Percentiles rank a stretch among this genome's conserved stretches.
Evolutionary conservation across 2,888 invertebrate genomes (phyloP).

Genomic region (Strigamia maritima): DNA sequence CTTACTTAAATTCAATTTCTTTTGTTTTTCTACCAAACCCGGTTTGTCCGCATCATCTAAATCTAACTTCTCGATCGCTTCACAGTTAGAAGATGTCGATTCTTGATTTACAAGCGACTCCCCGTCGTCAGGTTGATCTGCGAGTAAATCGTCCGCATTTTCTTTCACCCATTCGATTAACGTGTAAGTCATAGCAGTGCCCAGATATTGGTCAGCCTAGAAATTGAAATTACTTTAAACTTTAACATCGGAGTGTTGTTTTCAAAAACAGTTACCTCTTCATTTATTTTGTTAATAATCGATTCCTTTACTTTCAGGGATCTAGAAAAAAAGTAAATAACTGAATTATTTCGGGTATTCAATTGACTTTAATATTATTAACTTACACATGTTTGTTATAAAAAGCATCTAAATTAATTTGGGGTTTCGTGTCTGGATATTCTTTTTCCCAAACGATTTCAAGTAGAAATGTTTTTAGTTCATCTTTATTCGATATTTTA

Average conservation of each 20-base stretch:
- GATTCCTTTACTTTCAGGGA: background rate
- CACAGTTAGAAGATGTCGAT: background rate
- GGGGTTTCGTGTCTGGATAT: slow-evolving; percentile 80
- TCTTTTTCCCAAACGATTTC: slow-evolving; percentile 82
- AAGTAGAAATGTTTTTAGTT: slow-evolving; percentile 74
- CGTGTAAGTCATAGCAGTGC: slow-evolving; percentile 91
- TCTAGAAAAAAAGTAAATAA: background rate
- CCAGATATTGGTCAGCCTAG: slow-evolving; percentile 72
- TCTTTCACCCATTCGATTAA: slow-evolving; percentile 89
- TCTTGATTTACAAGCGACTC: slow-evolving; percentile 46
- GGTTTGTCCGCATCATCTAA: background rate
- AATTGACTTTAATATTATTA: background rate
- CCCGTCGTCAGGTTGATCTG: slow-evolving; percentile 64
- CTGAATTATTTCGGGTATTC: background rate
- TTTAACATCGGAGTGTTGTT: background rate
- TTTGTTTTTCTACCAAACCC: slow-evolving; percentile 44
- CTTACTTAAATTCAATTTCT: slow-evolving; percentile 77
- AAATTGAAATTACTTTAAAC: background rate
- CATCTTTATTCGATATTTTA: slow-evolving; percentile 81
- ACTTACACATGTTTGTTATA: slow-evolving; percentile 89
- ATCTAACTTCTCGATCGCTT: background rate
- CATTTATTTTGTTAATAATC: background rate
- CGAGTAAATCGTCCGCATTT: slow-evolving; percentile 66
- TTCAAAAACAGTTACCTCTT: background rate
- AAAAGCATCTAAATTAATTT: slow-evolving; percentile 81